These are phyloP conservation scores for Chrosomus eos DNA, from an alignment of 2,797 vertebrate genomes.

Conservation along the genomic window DNA sequence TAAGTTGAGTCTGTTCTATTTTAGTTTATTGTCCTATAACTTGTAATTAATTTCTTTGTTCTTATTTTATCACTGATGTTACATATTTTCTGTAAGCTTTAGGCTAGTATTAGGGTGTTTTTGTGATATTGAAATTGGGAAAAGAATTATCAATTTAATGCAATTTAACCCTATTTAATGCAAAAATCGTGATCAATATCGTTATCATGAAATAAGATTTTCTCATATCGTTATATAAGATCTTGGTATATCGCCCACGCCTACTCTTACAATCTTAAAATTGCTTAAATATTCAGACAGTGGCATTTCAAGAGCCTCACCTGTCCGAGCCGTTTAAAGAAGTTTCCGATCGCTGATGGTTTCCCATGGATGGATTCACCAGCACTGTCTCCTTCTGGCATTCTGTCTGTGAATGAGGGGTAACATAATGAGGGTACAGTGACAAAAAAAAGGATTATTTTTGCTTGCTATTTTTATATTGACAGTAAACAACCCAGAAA, in stretches of 20 bases:
- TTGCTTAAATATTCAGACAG: neutral
- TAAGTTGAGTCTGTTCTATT: neutral
- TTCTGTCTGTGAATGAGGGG: slow-evolving; percentile 77
- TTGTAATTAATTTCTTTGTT: neutral
- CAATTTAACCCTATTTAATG: neutral
- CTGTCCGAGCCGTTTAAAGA: slow-evolving; percentile 95
- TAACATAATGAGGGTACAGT: neutral
- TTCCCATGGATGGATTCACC: slow-evolving; percentile 97
- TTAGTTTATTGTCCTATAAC: neutral
- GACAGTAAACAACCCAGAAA: neutral
- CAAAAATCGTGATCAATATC: neutral
- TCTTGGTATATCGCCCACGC: neutral
- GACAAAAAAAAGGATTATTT: neutral
- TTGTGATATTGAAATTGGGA: neutral
- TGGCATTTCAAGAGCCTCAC: slow-evolving; percentile 71
- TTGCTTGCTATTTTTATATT: neutral
- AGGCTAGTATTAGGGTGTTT: too few relatives aligned
- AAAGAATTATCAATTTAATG: neutral
- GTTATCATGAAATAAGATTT: neutral
- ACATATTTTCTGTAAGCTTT: too few relatives aligned
- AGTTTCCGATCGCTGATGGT: slow-evolving; percentile 86
- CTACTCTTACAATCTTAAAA: neutral
- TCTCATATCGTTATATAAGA: neutral
- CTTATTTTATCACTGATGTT: neutral
- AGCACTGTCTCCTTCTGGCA: slow-evolving; percentile 98